Conservation (phyloP, 1,140 invertebrate genomes). For the Orius laevigatus region DNA sequence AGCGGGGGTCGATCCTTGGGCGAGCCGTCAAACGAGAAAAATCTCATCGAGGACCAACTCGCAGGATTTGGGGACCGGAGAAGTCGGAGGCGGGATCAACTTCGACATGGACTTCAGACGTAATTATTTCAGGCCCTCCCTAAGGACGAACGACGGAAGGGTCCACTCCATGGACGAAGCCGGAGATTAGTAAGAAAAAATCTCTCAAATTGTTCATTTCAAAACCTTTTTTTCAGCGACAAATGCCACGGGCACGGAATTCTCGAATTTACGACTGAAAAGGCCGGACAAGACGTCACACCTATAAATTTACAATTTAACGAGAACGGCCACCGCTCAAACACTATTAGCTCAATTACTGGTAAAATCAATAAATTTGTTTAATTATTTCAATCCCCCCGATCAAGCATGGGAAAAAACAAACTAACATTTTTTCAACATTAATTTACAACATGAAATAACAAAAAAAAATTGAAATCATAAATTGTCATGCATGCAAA, state of each 20-base stretch:
- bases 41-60: slow-evolving; percentile 28
- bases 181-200: slow-evolving; percentile 29
- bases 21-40: slow-evolving; percentile 21
- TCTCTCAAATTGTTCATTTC: no score
- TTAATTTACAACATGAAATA: no score
- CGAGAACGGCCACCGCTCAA: slow-evolving; percentile 42
- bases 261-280: slow-evolving; percentile 72
- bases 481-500: no score
- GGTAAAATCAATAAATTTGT: slow-evolving; percentile 30
- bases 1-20: slow-evolving; percentile 42
- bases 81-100: slow-evolving; percentile 14
- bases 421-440: no score
- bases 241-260: slow-evolving; percentile 45
- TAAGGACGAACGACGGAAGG: slow-evolving; percentile 25
- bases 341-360: slow-evolving; percentile 55
- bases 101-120: slow-evolving; percentile 33
- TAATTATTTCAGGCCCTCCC: slow-evolving; percentile 21
- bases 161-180: slow-evolving; percentile 29
- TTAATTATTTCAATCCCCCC: neutral
- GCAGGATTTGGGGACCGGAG: slow-evolving; percentile 22
- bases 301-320: slow-evolving; percentile 70
- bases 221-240: slow-evolving; percentile 25
- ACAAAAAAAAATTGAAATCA: no score
- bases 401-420: slow-evolving; percentile 28
- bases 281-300: slow-evolving; percentile 74